Base-by-base conservation (phyloP, 2,888 invertebrate genomes). In the Campopleginae sp. region DNA sequence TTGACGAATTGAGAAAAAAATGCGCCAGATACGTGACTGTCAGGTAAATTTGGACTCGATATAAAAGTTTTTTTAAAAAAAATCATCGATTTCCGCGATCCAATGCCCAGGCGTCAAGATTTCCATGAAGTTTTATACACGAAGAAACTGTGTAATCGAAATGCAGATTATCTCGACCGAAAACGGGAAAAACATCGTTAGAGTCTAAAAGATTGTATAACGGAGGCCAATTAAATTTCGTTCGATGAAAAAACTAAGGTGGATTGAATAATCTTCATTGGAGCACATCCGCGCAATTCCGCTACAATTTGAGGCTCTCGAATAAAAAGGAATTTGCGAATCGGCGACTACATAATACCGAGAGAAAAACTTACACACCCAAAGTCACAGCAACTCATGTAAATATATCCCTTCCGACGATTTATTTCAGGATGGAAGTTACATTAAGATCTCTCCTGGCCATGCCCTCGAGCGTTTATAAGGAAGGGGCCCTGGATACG, bases 401-500 rank as follows among this genome's bases (percentile, higher is more conserved):
- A 51, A 38, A 48, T 71, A 71, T 65, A 51, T 76, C 65, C 51
- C 66, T 71, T 65, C 42, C 58, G 72, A 77, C 51, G 71, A 71
- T 82, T 77, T 66, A 44, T 77, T 63, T 71, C 51, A 42, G 65
- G 65, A 65, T 33, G 66, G 65, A 58, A 61, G 38, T 71, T 61
- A 63, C 76, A 71, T 77, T 76, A 31, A 63, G 82, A 76, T 77
- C 58, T 31, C 61, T 61, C 38, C 8, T 44, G 51, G 77, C 68
- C 68, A 78, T 78, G 77, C 77, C 77, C 66, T 71, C 65, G 33
- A 72, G 82, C 77, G 71, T 12, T 19, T 44, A 65, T 42, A 54
- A 19, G 19, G n/a, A 33, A 72, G 33, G 54, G 38, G 38, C 38
- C n/a, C 19, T 33, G 33, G 10, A 72, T 54, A 77, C 44, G 51